Base-by-base conservation (phyloP, 2,888 invertebrate species). In the Entomobrya multifasciata region DNA sequence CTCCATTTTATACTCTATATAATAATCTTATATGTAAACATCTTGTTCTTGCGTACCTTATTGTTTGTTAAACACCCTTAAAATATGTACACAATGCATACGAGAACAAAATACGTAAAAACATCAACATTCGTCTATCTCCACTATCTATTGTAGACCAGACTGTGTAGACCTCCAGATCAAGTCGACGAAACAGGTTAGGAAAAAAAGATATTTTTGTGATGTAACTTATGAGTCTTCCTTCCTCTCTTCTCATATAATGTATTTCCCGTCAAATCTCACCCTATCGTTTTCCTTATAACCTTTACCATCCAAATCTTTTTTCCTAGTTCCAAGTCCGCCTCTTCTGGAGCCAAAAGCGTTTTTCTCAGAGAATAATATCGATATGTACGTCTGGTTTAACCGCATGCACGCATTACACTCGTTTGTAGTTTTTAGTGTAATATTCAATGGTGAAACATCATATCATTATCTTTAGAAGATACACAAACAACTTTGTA, bases 271-370 rank as follows among this genome's bases (percentile, higher is more conserved):
- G 8, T 57, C 13, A 70, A 55, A 70, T 70, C 41, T 15, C 20
- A 11, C 25, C 74, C 3, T 41, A 74, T 74, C 49, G 27, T 74
- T 49, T 49, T 74, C 25, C 27, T 49, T 11, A 4, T 13, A n/a
- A 41, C 20, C 15, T 70, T 41, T 41, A 5, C 44, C 70, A n/a
- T 17, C 22, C 36, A 22, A n/a, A 65, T 65, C 65, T 44, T n/a
- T 52, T 49, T 52, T 74, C 74, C 27, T 41, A 41, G 13, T 70
- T 70, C 70, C 27, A 41, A 27, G 20, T 82, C 57, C 82, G 74
- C 82, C 82, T 82, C 74, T 62, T 82, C 82, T 82, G 82, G 82
- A 82, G 82, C 82, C 82, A 82, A 55, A 8, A 82, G 60, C 60
- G 82, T 62, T 82, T 74, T 72, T 72, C 36, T 57, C 72, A 20